Evolutionary conservation across 1,140 invertebrate genomes (phyloP).

Genomic region (Diplogasteroides magnus): DNA sequence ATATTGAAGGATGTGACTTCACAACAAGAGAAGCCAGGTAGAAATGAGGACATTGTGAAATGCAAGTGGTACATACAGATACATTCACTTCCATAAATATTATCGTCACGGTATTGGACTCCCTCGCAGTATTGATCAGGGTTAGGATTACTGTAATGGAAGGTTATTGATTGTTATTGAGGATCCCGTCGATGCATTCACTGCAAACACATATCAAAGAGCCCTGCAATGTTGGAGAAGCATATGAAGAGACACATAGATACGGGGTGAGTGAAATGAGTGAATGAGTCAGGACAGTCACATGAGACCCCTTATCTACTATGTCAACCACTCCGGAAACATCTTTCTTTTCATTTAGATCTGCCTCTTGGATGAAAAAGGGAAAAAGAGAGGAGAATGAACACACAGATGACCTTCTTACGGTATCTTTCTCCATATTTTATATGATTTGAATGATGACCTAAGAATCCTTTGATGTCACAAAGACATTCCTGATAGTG

Average conservation of each 20-base stretch:
- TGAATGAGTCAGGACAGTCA: no score
- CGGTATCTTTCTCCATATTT: no score
- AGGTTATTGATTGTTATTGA: background rate
- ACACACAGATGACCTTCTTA: constrained; percentile 6
- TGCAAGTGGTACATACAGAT: constrained; percentile 23
- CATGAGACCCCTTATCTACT: no score
- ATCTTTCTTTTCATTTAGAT: background rate
- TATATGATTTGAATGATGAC: no score
- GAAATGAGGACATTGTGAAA: background rate
- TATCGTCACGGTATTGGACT: constrained; percentile 50
- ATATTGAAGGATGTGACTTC: constrained; percentile 47
- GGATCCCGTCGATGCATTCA: constrained; percentile 27
- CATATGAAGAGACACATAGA: constrained; percentile 24
- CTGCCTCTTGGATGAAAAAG: constrained; percentile 4
- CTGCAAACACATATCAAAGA: constrained; percentile 35
- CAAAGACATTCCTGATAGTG: no score
- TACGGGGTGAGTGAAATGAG: no score
- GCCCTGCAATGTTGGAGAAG: constrained; percentile 35
- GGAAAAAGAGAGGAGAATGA: background rate
- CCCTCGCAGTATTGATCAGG: constrained; percentile 49
- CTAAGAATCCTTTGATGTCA: no score
- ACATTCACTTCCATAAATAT: constrained; percentile 56
- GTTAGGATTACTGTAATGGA: constrained; percentile 17
- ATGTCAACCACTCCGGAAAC: no score
- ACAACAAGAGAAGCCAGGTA: constrained; percentile 43